phyloP scores from a whole-genome alignment of 2,888 invertebrate genomes.

The Watsonalla binaria region DNA sequence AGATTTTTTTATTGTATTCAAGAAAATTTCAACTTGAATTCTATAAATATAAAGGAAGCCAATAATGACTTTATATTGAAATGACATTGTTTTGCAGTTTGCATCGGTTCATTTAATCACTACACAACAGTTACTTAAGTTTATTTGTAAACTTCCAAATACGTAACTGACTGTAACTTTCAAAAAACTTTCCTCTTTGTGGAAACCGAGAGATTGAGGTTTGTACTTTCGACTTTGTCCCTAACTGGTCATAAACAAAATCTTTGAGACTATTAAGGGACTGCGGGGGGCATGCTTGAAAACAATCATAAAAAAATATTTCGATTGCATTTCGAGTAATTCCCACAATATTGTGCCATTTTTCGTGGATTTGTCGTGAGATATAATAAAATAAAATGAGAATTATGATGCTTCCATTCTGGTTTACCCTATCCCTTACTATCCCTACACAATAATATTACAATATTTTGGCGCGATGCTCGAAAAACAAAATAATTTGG shows the following conservation, averaged over 20 bases:
- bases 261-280: neutral
- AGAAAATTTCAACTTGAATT: neutral
- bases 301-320: neutral
- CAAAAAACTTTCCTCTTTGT: constrained; percentile 15
- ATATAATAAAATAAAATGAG: no score
- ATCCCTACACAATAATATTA: no score
- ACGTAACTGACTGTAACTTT: constrained; percentile 10
- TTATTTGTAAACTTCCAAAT: constrained; percentile 15
- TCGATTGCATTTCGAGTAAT: neutral
- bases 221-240: constrained; percentile 1
- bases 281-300: neutral
- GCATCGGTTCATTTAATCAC: constrained; percentile 27
- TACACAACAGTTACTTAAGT: constrained; percentile 12
- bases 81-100: constrained; percentile 7
- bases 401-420: no score
- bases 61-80: constrained; percentile 11
- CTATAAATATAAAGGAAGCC: constrained; percentile 1
- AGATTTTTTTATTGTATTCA: neutral
- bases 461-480: no score
- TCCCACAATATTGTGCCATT: neutral
- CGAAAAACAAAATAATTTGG: no score
- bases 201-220: constrained; percentile 10
- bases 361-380: neutral
- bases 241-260: constrained; percentile 3
- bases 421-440: no score